Evolutionary conservation across 2,797 vertebrate genomes (phyloP).

Genomic region (Takifugu ocellatus): DNA sequence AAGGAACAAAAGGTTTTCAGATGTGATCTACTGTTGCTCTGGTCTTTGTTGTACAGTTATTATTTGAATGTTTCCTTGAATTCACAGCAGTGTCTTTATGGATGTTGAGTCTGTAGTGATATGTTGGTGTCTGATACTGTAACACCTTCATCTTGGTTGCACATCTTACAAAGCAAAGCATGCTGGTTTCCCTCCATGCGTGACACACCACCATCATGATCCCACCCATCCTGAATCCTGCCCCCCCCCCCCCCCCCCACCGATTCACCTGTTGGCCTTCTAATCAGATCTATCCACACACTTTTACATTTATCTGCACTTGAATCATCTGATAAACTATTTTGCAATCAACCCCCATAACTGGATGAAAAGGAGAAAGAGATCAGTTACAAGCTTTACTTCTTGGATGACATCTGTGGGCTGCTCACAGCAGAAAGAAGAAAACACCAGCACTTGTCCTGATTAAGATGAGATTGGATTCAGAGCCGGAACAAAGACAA

Average conservation of each 20-base stretch:
- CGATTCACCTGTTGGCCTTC: constrained; percentile 42
- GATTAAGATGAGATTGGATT: constrained; percentile 61
- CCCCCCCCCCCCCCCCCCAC: too few species aligned
- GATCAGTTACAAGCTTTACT: constrained; percentile 72
- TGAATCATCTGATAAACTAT: constrained; percentile 50
- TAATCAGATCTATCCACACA: constrained; percentile 69
- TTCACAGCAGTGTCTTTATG: constrained; percentile 12
- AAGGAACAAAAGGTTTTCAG: too few species aligned
- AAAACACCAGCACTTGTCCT: constrained; percentile 51
- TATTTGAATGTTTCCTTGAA: too few species aligned
- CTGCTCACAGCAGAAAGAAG: constrained; percentile 30
- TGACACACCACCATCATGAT: too few species aligned
- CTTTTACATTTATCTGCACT: constrained; percentile 46
- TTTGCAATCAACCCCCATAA: constrained; percentile 64
- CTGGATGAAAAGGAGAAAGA: constrained; percentile 69
- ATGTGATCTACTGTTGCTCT: too few species aligned
- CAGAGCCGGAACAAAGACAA: constrained; percentile 48
- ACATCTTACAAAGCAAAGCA: constrained; percentile 65
- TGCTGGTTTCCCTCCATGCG: constrained; percentile 46
- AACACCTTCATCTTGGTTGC: constrained; percentile 46
- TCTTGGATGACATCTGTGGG: constrained; percentile 62
- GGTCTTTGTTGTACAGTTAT: too few species aligned
- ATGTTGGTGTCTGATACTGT: constrained; percentile 46
- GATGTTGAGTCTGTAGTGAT: constrained; percentile 30
- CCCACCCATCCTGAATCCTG: too few species aligned